Base-by-base conservation (phyloP, 2,888 invertebrate species). In the Aspidiotus destructor region DNA sequence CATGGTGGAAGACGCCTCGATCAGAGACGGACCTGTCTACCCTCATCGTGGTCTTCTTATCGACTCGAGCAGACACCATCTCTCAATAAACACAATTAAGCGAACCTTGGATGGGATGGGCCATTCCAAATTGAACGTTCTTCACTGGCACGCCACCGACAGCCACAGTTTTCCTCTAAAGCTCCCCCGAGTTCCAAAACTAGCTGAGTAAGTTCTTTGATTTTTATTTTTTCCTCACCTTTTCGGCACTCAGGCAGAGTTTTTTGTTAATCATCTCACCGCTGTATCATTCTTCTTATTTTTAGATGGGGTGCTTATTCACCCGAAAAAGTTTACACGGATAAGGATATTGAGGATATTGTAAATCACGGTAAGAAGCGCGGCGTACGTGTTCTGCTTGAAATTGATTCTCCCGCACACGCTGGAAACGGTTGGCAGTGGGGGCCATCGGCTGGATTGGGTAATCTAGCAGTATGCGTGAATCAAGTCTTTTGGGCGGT, bases 91-190 rank as follows among this genome's bases (percentile, higher is more conserved):
- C 13, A 82, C 82, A 60, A 85, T 92, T 16, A 82, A 84, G 73
- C 83, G 82, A 72, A 88, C 87, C 60, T 80, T 94, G 72, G 88
- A 93, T 74, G 93, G 85, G 1, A 91, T 96, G 88, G 87, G 89
- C 1, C 83, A 88, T 16, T 87, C 87, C 62, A 96, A 96, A 78
- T 79, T 96, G 80, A 96, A 96, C 76, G 89, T 92, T 0, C 84
- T 96, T 57, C 96, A 96, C 76, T 96, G 95, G 94, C 91, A 92
- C 76, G 86, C 86, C 0, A 88, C 89, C 0, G 96, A 96, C 77
- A 85, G 90, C 1, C 94, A 95, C 73, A 93, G 94, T 74, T 96
- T 95, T 78, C 95, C 96, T 0, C 80, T 93, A 74, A 86, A 88
- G 74, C 85, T 88, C 0, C 80, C 81, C n/a, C 80, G 85, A 54